Evolutionary conservation across 1,140 invertebrate genomes (phyloP).

Genomic region (Zophobas atratus): DNA sequence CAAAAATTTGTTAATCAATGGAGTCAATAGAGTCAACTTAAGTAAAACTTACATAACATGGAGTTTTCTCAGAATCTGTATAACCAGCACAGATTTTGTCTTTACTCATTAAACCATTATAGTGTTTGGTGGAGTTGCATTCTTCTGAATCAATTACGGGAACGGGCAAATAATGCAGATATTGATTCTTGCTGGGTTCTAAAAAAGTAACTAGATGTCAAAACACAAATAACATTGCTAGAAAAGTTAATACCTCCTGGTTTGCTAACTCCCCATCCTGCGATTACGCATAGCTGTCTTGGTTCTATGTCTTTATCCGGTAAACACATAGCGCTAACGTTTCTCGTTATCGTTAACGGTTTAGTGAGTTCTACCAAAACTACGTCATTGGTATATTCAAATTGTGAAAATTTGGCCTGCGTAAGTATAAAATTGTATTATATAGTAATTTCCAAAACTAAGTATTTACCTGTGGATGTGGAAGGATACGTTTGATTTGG

Average conservation of each 20-base stretch:
- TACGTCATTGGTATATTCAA: conserved; percentile 74
- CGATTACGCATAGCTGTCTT: conserved; percentile 74
- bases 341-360: conserved; percentile 71
- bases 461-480: conserved; percentile 69
- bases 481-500: conserved; percentile 69
- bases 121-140: conserved; percentile 76
- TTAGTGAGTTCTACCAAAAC: conserved; percentile 71
- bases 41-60: conserved; percentile 72
- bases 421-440: conserved; percentile 46
- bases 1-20: too few relatives aligned
- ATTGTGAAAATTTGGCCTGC: conserved; percentile 75
- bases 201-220: conserved; percentile 49
- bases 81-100: conserved; percentile 75
- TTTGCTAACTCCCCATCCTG: conserved; percentile 73
- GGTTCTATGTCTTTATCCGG: conserved; percentile 70
- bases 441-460: neutral
- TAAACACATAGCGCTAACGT: conserved; percentile 74
- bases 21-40: neutral
- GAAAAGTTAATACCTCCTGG: conserved; percentile 66
- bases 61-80: conserved; percentile 72
- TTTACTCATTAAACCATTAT: conserved; percentile 72
- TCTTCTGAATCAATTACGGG: conserved; percentile 71
- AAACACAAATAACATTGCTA: neutral
- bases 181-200: conserved; percentile 71
- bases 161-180: conserved; percentile 72